Evolutionary conservation across 2,888 invertebrate species (phyloP), one percentile per base, ranked within the genome.

Genomic region (Lysandra bellargus): DNA sequence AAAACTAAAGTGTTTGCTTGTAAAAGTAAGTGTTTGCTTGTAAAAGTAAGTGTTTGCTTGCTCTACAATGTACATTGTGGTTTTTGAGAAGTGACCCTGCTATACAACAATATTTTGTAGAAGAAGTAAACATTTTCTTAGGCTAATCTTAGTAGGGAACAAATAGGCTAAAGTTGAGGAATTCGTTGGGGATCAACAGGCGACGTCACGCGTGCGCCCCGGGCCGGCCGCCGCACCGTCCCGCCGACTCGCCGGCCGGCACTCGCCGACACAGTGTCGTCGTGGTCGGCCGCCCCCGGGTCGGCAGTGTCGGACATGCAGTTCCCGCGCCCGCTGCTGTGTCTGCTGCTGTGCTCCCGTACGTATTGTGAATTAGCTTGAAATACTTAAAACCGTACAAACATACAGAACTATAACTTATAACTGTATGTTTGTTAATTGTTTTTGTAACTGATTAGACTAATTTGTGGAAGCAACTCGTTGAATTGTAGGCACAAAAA

Each of bases 131-230:
- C 5, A 61, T 64, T 64, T 64, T 61, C 30, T 30, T 30, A 64
- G 23, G 61, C 61, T 30, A 64, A 64, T 64, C 64, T 64, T 9
- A 64, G 6, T 64, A 64, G 2, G 23, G 23, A 9, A 23, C 4
- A 23, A 40, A 74, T n/a, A 2, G 37, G 2, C n/a, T 9, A 44
- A n/a, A 44, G 73, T 17, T 40, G 4, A 74, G n/a, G 3, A 74
- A 44, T n/a, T 40, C 6, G 9, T 72, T 3, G 5, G 37, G 73
- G 40, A 40, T 74, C 73, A 74, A 74, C 73, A 74, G 73, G 73
- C 73, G 17, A 9, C 73, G 73, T 23, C 73, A 74, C 44, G 73
- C 73, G 17, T 44, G 73, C 73, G 73, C 7, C 73, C 9, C 33
- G 17, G 14, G 17, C 73, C 73, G 73, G 1, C 17, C n/a, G 44